phyloP scores from a whole-genome alignment of 1,140 invertebrate genomes.

The Microplitis mediator region DNA sequence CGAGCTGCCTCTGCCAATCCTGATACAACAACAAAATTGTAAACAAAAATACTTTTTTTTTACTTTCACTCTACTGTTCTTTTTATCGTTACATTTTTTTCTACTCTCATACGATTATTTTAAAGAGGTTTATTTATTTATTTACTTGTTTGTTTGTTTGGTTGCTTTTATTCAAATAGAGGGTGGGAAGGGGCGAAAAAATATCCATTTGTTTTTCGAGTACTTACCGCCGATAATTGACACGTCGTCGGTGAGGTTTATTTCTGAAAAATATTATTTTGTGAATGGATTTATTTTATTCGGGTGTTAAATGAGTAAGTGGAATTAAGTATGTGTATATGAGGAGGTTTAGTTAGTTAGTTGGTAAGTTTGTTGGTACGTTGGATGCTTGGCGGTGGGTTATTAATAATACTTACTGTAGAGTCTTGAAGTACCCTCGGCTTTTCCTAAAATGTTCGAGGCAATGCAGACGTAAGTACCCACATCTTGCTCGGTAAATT shows the following conservation, averaged over 20 bases:
- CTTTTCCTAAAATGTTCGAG: conserved; percentile 81
- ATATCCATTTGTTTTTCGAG: neutral
- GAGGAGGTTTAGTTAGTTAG: neutral
- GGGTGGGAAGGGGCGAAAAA: no score
- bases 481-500: conserved; percentile 76
- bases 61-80: neutral
- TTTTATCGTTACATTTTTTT: neutral
- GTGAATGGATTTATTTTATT: neutral
- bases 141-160: no score
- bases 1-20: conserved; percentile 27
- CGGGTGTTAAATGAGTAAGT: no score
- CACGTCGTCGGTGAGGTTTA: conserved; percentile 18
- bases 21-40: conserved; percentile 11
- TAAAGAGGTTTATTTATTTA: no score
- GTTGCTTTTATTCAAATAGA: neutral
- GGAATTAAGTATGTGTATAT: no score
- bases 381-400: no score
- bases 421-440: conserved; percentile 77
- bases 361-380: no score
- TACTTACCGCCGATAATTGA: conserved; percentile 17
- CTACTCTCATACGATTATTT: neutral
- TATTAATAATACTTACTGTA: conserved; percentile 70
- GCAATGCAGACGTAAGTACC: conserved; percentile 88
- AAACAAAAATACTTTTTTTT: neutral
- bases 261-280: conserved; percentile 10